Conservation (phyloP, 1,140 invertebrate species). For the Pachypsylla venusta region DNA sequence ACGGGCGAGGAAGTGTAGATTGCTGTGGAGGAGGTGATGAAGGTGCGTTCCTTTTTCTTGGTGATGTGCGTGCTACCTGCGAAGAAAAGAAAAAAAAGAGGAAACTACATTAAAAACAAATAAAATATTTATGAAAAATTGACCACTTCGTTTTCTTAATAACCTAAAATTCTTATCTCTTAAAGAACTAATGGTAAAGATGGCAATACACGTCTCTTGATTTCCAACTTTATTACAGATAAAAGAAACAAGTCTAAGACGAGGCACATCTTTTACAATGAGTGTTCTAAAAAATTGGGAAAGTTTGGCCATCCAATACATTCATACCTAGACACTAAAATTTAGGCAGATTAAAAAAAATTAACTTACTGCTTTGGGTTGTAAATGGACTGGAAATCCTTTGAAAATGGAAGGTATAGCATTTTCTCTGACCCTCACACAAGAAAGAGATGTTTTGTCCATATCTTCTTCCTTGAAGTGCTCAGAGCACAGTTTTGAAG, state of each 20-base stretch:
- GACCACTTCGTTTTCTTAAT: not conserved
- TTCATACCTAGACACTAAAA: not conserved
- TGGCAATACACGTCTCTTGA: not conserved
- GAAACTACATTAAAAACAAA: not conserved
- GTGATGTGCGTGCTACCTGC: not conserved
- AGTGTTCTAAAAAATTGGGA: not conserved
- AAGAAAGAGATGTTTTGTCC: slow-evolving; percentile 14
- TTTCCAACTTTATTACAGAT: not conserved
- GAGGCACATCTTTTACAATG: too few species aligned
- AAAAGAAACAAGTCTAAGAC: not conserved
- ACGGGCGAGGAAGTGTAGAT: not conserved
- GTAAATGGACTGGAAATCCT: not conserved
- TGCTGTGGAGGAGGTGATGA: not conserved
- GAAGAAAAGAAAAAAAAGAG: not conserved
- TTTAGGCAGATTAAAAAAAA: not conserved
- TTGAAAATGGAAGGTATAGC: slow-evolving; percentile 17
- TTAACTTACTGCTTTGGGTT: not conserved
- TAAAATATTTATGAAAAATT: not conserved
- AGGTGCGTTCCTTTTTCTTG: not conserved
- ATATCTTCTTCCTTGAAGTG: slow-evolving; percentile 18
- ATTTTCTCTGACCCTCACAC: slow-evolving; percentile 15
- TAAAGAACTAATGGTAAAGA: not conserved
- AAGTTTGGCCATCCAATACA: not conserved
- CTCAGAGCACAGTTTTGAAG: slow-evolving; percentile 11
- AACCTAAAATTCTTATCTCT: not conserved